phyloP scores from a whole-genome alignment of 2,797 vertebrate genomes.

The Tamandua tetradactyla region DNA sequence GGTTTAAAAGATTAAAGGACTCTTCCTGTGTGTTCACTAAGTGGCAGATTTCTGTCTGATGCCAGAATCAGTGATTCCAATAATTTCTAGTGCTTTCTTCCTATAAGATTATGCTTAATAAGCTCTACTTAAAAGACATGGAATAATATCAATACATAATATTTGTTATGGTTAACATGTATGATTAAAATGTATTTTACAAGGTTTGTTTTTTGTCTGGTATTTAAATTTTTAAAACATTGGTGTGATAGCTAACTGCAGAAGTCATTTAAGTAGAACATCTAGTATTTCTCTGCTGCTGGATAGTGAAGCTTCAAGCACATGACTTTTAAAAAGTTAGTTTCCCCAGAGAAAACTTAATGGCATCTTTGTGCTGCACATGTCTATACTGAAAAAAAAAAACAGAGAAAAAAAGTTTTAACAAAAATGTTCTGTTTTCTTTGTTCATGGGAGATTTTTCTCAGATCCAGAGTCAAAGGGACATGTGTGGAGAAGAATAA shows the following conservation, averaged over 20 bases:
- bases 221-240: neutral
- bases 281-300: neutral
- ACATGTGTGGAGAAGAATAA: neutral
- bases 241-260: neutral
- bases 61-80: neutral
- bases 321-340: neutral
- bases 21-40: neutral
- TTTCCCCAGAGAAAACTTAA: constrained; percentile 8
- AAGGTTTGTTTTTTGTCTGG: neutral
- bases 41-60: neutral
- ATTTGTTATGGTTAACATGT: neutral
- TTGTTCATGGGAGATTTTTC: neutral
- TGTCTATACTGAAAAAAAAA: neutral
- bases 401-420: constrained; percentile 47
- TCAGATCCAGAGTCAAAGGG: neutral
- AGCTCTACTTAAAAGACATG: neutral
- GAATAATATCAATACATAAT: neutral
- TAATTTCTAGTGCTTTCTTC: neutral
- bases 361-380: neutral
- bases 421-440: constrained; percentile 21
- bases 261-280: neutral
- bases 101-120: neutral
- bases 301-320: neutral
- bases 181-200: neutral
- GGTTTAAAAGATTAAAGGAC: neutral